A percentile compares a stretch with the other conserved stretches of the same genome.
phyloP scores from a whole-genome alignment of 2,113 vertebrate genomes.

The Mohoua ochrocephala region DNA sequence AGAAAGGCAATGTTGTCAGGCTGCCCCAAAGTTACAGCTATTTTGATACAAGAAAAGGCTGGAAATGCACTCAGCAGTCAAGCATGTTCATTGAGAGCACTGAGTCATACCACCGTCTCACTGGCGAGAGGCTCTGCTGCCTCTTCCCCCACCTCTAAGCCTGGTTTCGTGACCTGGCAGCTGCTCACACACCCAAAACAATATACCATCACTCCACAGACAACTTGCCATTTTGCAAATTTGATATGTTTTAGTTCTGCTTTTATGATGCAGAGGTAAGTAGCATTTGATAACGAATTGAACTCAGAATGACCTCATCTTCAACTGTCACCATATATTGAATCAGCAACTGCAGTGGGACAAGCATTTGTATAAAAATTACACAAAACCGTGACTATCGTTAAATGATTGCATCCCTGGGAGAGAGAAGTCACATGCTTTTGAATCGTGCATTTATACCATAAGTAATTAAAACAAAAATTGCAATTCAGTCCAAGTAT shows the following conservation, averaged over 20 bases:
- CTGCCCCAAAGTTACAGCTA: not conserved
- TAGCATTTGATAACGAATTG: not conserved
- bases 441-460: not conserved
- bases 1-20: not conserved
- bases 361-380: not conserved
- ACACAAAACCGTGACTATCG: not conserved
- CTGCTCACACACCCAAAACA: not conserved
- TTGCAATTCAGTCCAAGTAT: accelerated
- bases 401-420: not conserved
- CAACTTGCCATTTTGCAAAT: not conserved
- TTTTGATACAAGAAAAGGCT: not conserved
- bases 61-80: not conserved
- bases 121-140: not conserved
- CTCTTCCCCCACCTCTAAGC: not conserved
- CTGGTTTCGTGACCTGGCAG: not conserved
- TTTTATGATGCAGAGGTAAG: not conserved
- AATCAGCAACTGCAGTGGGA: not conserved
- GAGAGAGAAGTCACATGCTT: not conserved
- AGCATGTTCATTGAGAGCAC: not conserved
- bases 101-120: not conserved
- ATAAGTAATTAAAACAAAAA: not conserved
- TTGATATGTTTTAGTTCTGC: not conserved
- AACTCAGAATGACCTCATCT: not conserved
- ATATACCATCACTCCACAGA: not conserved
- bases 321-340: not conserved